A percentile compares a stretch with the other conserved stretches of the same genome.
Conservation (phyloP, 2,113 vertebrate species). For the Poicephalus meyeri region DNA sequence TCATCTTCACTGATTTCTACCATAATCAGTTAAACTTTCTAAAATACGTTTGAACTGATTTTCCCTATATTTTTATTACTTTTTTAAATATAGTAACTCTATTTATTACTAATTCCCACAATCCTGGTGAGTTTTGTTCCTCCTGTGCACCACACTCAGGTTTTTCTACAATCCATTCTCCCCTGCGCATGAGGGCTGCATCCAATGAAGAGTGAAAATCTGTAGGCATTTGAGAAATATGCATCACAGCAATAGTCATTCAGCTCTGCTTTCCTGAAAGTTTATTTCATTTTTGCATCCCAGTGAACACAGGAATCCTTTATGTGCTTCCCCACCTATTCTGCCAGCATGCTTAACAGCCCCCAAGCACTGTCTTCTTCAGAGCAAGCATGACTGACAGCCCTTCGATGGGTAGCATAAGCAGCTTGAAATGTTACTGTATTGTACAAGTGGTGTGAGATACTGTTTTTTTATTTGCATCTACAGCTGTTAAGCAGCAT, state of each 20-base stretch:
- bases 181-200: neutral
- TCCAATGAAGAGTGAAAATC: neutral
- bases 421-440: constrained; percentile 15
- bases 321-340: neutral
- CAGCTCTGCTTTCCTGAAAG: neutral
- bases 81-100: neutral
- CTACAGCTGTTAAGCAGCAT: constrained; percentile 38
- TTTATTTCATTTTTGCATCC: neutral
- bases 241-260: neutral
- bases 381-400: constrained; percentile 32
- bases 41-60: neutral
- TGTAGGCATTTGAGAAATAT: neutral
- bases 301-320: neutral
- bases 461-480: constrained; percentile 30
- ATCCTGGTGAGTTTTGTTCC: neutral
- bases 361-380: neutral
- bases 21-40: neutral
- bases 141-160: neutral
- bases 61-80: neutral
- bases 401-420: neutral
- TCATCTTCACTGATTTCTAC: neutral
- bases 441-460: neutral
- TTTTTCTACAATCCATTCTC: neutral
- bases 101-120: neutral
- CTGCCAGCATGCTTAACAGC: neutral